Base-by-base conservation (phyloP, 1,140 invertebrate genomes). In the Polypedilum vanderplanki region DNA sequence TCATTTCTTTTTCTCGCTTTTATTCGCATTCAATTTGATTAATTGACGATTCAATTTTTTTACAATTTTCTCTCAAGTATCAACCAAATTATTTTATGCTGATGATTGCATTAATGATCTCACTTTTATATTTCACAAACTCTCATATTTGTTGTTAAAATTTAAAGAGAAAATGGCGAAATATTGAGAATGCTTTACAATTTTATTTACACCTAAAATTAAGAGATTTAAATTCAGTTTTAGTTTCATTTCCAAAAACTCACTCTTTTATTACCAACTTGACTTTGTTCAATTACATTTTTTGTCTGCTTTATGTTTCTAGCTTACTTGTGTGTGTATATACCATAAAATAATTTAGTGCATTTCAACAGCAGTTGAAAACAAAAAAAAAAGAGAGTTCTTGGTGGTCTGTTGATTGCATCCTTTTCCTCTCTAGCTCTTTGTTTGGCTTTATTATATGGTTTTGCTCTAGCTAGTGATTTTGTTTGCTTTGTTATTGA, bases 221-320 rank as follows among this genome's bases (percentile, higher is more conserved):
- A 33, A 33, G 24, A 1, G 24, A 33, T 33, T 33, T 3, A 33
- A 33, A 3, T 33, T 33, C 24, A 33, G 24, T 33, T 33, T 33
- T 33, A 33, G 24, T 33, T 33, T 33, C 24, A 33, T 33, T 33
- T 33, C 5, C 24, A 1, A 33, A 33, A 33, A 33, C 24, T 33
- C 24, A 33, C 24, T 33, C 1, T 33, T 33, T 33, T 33, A 33
- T 33, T 33, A 33, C 24, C 5, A 33, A 33, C 24, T 33, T 33
- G 24, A 33, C 24, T 33, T 33, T 33, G 24, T 33, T 33, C 24
- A 33, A 33, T 33, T 33, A 33, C 24, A 33, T 15, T 57, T 15
- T 57, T 57, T 57, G 46, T 57, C 46, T 57, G 46, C 46, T 57
- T 57, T 57, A 57, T 57, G 46, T 57, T 57, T 57, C 46, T n/a